Conservation (phyloP, 2,888 invertebrate genomes). For the Hymenopus coronatus region DNA sequence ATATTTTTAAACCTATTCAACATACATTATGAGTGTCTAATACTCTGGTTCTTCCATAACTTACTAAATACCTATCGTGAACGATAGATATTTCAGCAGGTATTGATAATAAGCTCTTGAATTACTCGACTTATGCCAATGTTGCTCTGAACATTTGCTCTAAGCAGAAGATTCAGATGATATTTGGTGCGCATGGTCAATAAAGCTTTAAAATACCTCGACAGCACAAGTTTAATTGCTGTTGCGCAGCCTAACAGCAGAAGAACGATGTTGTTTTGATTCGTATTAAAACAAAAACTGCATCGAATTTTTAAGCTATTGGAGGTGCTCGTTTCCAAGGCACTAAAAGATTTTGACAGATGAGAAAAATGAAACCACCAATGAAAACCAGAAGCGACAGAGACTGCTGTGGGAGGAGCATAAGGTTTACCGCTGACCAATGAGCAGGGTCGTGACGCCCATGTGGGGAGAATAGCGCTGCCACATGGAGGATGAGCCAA, state of each 20-base stretch:
- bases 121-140: too few relatives aligned
- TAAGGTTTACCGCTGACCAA: constrained; percentile 1
- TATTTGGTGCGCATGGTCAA: too few relatives aligned
- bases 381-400: background rate
- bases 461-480: constrained; percentile 6
- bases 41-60: too few relatives aligned
- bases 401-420: constrained; percentile 7
- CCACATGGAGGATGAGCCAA: constrained; percentile 18
- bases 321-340: background rate
- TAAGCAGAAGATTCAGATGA: too few relatives aligned
- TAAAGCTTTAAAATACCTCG: too few relatives aligned
- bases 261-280: background rate
- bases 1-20: too few relatives aligned
- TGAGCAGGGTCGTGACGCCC: background rate
- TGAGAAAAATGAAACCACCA: constrained; percentile 10
- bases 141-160: too few relatives aligned
- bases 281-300: background rate
- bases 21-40: too few relatives aligned
- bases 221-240: background rate
- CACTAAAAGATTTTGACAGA: constrained; percentile 15
- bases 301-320: background rate
- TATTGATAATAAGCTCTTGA: too few relatives aligned
- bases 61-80: too few relatives aligned
- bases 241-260: background rate
- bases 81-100: too few relatives aligned